Percentiles rank a stretch among this genome's conserved stretches.
These are phyloP conservation scores for Caenorhabditis becei DNA, from an alignment of 2,888 invertebrate genomes.

Conservation along the genomic window DNA sequence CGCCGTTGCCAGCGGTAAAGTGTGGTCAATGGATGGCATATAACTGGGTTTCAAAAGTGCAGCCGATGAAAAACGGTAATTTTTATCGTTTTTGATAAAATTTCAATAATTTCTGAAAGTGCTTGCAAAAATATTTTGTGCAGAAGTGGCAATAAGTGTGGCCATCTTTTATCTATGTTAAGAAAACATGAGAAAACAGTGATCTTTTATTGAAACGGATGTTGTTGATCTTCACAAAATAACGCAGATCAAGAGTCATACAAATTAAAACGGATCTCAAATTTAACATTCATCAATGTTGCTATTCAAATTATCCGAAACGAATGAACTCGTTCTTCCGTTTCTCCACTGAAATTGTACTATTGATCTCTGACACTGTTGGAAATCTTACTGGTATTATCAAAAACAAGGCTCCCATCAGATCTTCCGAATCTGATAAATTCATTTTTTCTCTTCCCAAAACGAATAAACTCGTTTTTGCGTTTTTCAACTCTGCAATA, in stretches of 20 bases:
- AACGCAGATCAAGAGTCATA: constrained; percentile 10
- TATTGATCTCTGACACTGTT: background rate
- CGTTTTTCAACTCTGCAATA: constrained; percentile 65
- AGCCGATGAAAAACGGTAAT: no score
- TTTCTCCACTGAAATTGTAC: constrained; percentile 60
- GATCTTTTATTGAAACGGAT: constrained; percentile 30
- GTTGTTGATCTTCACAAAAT: constrained; percentile 7
- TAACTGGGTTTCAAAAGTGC: no score
- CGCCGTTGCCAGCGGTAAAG: constrained; percentile 43
- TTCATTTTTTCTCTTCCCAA: constrained; percentile 74
- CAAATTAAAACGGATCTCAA: background rate
- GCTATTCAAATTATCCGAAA: constrained; percentile 47
- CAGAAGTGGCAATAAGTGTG: no score
- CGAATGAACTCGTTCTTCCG: constrained; percentile 71
- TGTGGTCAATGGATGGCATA: no score
- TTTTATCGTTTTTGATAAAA: no score
- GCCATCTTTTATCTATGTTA: no score
- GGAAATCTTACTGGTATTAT: constrained; percentile 30
- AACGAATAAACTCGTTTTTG: constrained; percentile 73
- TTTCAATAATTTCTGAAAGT: no score
- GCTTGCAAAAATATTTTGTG: no score
- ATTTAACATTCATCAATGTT: constrained; percentile 9
- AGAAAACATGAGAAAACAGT: no score
- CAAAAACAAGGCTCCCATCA: constrained; percentile 40
- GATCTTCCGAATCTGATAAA: constrained; percentile 64